Base-by-base conservation (phyloP, 2,888 invertebrate genomes). In the Microdon myrmicae region DNA sequence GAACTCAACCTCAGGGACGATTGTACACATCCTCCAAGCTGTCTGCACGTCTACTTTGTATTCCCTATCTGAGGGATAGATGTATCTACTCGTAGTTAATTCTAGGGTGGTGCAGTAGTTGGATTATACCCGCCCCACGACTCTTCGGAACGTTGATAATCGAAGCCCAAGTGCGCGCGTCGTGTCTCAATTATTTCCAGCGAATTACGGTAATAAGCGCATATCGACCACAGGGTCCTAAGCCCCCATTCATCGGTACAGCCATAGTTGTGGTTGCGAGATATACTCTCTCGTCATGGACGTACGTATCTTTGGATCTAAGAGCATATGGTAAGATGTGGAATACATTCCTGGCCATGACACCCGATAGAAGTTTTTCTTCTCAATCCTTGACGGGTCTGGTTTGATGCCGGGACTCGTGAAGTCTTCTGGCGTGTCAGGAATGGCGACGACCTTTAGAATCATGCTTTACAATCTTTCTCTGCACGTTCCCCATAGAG, bases 121-220 rank as follows among this genome's bases (percentile, higher is more conserved):
- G 22, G 51, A n/a, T 28, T 53, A 29, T 14, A 20, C 23, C 17
- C 10, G 25, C 4, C 19, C 31, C 17, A 6, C 17, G 19, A 10
- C 13, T 16, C 31, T 4, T 8, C n/a, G 3, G n/a, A 2, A 4
- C 5, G 19, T 20, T 12, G 19, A 34, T 22, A 17, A 31, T 17
- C 31, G 60, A 48, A 60, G n/a, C n/a, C 60, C 44, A 44, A 25
- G 48, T 56, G 61, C 56, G 51, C 64, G 64, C 64, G 64, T 64
- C 64, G 64, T 64, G 64, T 64, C 64, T 64, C 64, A 64, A 64
- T 64, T 64, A 64, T 64, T 64, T 64, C 64, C 58, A 64, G 64
- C 64, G 64, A 64, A 64, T 64, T 64, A 64, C 64, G 64, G 64
- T 64, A 64, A 64, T 64, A 64, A 64, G 64, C 64, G 64, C 64